Percentiles rank a stretch among this genome's conserved stretches.
Conservation (phyloP, 2,888 invertebrate genomes). For the Tiphia femorata region DNA sequence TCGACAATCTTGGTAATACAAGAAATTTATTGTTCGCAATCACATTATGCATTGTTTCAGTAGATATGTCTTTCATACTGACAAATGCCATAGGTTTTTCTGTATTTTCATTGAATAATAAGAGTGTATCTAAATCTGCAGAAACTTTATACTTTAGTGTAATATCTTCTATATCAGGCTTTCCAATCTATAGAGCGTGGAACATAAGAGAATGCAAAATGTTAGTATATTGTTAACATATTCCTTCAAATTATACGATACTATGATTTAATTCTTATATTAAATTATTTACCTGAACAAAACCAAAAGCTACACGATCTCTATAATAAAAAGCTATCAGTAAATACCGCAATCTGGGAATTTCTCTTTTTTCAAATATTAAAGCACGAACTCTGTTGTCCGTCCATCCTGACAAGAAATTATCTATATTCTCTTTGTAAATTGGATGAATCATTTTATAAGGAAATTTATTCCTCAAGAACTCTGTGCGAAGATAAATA, state of each 20-base stretch:
- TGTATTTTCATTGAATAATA: slow-evolving; percentile 91
- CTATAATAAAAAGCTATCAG: slow-evolving; percentile 89
- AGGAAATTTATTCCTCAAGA: slow-evolving; percentile 89
- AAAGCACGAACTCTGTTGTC: slow-evolving; percentile 93
- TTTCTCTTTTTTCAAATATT: slow-evolving; percentile 84
- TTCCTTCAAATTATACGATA: neutral
- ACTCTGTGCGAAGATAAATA: slow-evolving; percentile 78
- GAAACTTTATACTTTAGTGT: slow-evolving; percentile 80
- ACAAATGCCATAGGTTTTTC: slow-evolving; percentile 86
- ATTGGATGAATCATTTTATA: slow-evolving; percentile 81
- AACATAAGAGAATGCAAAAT: neutral
- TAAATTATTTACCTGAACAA: slow-evolving; percentile 64
- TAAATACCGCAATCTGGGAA: slow-evolving; percentile 86
- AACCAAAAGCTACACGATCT: slow-evolving; percentile 90
- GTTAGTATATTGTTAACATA: neutral
- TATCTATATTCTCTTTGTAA: slow-evolving; percentile 80
- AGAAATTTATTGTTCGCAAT: slow-evolving; percentile 91
- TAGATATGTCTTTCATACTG: slow-evolving; percentile 91
- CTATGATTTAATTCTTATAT: slow-evolving; percentile 1
- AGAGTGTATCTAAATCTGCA: slow-evolving; percentile 81
- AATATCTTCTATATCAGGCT: slow-evolving; percentile 75
- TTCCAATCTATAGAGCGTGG: slow-evolving; percentile 72
- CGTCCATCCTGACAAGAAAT: slow-evolving; percentile 88
- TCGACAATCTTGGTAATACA: slow-evolving; percentile 88
- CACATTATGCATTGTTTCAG: slow-evolving; percentile 88